Conservation (phyloP, 2,888 invertebrate species). For the Agelastica alni region DNA sequence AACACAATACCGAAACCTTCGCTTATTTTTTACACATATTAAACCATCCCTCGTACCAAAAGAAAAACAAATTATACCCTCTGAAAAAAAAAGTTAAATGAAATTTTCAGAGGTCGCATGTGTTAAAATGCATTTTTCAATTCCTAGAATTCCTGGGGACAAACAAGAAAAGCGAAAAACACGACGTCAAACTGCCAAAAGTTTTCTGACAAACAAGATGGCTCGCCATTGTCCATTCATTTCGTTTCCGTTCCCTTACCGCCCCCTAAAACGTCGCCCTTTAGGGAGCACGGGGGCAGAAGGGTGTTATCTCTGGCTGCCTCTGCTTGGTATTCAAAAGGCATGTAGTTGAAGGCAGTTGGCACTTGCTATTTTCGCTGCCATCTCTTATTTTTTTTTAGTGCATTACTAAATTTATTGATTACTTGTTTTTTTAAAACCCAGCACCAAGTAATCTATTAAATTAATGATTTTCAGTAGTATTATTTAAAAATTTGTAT, state of each 20-base stretch:
- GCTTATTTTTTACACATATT: constrained; percentile 9
- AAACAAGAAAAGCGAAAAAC: constrained; percentile 31
- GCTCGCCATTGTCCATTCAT: constrained; percentile 39
- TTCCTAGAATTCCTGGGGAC: constrained; percentile 33
- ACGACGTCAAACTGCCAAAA: constrained; percentile 55
- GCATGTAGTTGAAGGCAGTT: constrained; percentile 21
- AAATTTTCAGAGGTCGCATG: constrained; percentile 44
- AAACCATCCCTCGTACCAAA: constrained; percentile 15
- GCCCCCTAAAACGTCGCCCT: constrained; percentile 27
- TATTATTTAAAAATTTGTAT: no score
- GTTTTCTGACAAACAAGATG: constrained; percentile 49
- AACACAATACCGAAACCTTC: constrained; percentile 1
- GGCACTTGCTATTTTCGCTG: constrained; percentile 42
- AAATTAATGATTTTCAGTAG: no score
- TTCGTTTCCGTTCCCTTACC: constrained; percentile 38
- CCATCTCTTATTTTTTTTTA: no score
- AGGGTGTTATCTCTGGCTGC: constrained; percentile 25
- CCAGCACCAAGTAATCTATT: no score
- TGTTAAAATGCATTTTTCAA: constrained; percentile 47
- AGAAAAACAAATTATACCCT: constrained; percentile 32
- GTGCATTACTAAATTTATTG: no score
- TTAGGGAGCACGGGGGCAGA: not conserved
- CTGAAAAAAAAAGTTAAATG: constrained; percentile 38
- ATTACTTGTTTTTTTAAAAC: no score
- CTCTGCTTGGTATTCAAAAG: constrained; percentile 47